Percentiles rank a stretch among this genome's conserved stretches.
phyloP scores from a whole-genome alignment of 2,113 vertebrate genomes.

The Odontesthes bonariensis region DNA sequence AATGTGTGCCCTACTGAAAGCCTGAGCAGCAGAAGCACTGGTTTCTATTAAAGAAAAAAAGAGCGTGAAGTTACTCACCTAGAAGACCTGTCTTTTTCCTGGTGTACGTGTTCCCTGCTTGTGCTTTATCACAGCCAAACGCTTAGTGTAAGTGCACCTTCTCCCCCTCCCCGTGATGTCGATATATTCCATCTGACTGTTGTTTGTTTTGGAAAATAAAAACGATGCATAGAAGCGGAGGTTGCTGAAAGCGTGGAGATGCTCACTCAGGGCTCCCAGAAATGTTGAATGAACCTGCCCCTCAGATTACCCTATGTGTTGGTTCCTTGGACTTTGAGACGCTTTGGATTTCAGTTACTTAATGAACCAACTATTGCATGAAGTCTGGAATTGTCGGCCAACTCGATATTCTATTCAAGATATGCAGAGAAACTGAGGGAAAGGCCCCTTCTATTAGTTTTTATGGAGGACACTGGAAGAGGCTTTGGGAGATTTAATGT shows the following conservation, averaged over 20 bases:
- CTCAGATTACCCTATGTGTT: slow-evolving; percentile 1
- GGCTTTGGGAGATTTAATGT: slow-evolving; percentile 62
- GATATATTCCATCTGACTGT: slow-evolving; percentile 27
- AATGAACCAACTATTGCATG: slow-evolving; percentile 17
- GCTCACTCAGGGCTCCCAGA: not conserved
- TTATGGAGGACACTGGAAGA: slow-evolving; percentile 42
- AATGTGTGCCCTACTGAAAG: not conserved
- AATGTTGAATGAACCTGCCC: slow-evolving; percentile 44
- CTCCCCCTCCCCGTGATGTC: slow-evolving; percentile 18
- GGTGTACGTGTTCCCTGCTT: slow-evolving; percentile 14
- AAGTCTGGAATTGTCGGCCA: slow-evolving; percentile 8
- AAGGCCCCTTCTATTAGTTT: slow-evolving; percentile 47
- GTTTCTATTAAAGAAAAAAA: slow-evolving; percentile 35
- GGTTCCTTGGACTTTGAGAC: slow-evolving; percentile 12
- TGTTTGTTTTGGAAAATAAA: slow-evolving; percentile 38
- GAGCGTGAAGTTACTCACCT: slow-evolving; percentile 53
- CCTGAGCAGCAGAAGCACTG: slow-evolving; percentile 1
- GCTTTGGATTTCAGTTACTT: slow-evolving; percentile 32
- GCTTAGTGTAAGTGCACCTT: slow-evolving; percentile 31
- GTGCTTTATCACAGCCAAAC: slow-evolving; percentile 48
- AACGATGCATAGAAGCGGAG: slow-evolving; percentile 6
- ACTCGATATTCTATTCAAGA: slow-evolving; percentile 33
- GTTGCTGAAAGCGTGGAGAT: slow-evolving; percentile 31
- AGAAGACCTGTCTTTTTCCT: not conserved
- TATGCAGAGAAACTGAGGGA: slow-evolving; percentile 14